Evolutionary conservation across 2,888 invertebrate genomes (phyloP), one percentile per base, ranked within the genome.

Genomic region (Bursaphelenchus okinawaensis): DNA sequence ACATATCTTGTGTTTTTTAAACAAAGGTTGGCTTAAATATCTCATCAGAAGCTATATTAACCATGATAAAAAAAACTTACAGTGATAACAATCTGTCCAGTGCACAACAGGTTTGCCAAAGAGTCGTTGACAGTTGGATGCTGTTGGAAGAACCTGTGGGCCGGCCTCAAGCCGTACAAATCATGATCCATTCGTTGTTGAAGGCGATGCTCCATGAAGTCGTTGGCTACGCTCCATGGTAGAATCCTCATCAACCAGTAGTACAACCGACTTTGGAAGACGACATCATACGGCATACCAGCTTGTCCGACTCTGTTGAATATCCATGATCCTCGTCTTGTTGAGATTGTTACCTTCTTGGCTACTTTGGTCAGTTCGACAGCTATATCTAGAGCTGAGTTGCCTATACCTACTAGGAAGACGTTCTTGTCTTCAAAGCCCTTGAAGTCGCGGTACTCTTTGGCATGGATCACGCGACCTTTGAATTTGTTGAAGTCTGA

Each of bases 391-490:
- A 84, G 79, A 0, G 84, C 85, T 1, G 85, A 85, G 69, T 86
- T 86, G 3, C 86, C 85, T 59, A 86, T 83, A 3, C 86, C 86
- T 24, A 86, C 75, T 3, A 86, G 80, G 22, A 86, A 79, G 3
- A 86, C 84, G 40, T 81, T 73, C 70, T 84, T 84, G 23, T 79
- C 83, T 31, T 78, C 76, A 65, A 84, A 84, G 3, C 78, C 74
- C 23, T 74, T 67, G 51, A 67, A 68, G 52, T 80, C 74, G 16
- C 74, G 73, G 68, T 81, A 83, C 20, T 75, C 66, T 29, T 81
- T 78, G 12, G 82, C 75, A 59, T 82, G 82, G 60, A 76, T 62
- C n/a, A 77, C 67, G 27, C 67, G 27, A 9, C 82, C 82, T 40
- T 72, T 69, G 69, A 80, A 80, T 8, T 68, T 69, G 0, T 82